Evolutionary conservation across 2,113 vertebrate genomes (phyloP).

Genomic region (Myxocyprinus asiaticus): DNA sequence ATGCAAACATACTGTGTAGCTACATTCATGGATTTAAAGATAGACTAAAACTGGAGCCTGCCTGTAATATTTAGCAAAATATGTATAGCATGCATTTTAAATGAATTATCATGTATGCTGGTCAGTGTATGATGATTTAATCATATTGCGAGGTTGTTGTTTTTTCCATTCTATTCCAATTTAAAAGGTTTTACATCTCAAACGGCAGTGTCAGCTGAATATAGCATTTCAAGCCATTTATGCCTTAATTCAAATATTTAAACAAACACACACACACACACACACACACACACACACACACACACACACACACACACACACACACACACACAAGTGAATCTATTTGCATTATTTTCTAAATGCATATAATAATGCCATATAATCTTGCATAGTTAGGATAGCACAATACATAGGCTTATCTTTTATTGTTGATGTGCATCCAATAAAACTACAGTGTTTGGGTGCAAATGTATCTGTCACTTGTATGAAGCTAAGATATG

Average conservation of each 20-base stretch:
- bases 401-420: no score
- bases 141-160: not conserved
- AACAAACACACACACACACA: not conserved
- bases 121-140: not conserved
- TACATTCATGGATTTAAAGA: no score
- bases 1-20: no score
- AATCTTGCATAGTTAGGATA: no score
- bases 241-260: constrained; percentile 41
- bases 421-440: no score
- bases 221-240: constrained; percentile 26
- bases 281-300: not conserved
- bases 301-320: not conserved
- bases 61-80: not conserved
- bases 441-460: no score
- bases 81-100: not conserved
- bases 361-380: no score
- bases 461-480: no score
- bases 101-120: not conserved
- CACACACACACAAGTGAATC: no score
- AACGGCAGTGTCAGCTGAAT: constrained; percentile 39
- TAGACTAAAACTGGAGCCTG: no score
- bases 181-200: constrained; percentile 30
- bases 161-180: constrained; percentile 31
- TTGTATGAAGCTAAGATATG: no score
- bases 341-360: no score